phyloP scores from a whole-genome alignment of 2,888 invertebrate species.

The Andrena chrysosceles region DNA sequence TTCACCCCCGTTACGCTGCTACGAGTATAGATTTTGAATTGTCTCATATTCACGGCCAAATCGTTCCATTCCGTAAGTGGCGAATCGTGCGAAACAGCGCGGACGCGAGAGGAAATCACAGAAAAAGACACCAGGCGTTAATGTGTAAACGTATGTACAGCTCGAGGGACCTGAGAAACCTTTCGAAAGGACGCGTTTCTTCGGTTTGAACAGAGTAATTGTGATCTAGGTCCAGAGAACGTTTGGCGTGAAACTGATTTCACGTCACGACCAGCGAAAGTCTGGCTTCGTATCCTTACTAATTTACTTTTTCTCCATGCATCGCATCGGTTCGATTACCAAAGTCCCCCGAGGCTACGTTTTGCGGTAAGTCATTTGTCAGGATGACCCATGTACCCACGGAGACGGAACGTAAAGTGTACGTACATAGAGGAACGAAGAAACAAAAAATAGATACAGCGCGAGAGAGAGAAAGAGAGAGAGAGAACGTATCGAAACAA shows the following conservation, averaged over 20 bases:
- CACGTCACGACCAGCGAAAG: slow-evolving; percentile 10
- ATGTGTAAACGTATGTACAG: slow-evolving; percentile 63
- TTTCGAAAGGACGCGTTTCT: not conserved
- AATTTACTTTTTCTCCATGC: not conserved
- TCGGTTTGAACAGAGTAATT: not conserved
- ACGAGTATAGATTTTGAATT: slow-evolving; percentile 46
- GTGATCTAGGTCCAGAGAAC: not conserved
- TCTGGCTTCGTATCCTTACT: not conserved
- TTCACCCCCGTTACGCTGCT: slow-evolving; percentile 40
- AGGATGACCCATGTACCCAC: slow-evolving; percentile 58
- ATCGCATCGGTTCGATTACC: slow-evolving; percentile 35
- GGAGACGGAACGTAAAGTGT: slow-evolving; percentile 22
- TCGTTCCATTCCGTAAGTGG: slow-evolving; percentile 15
- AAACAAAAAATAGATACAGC: slow-evolving; percentile 8
- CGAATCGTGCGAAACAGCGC: slow-evolving; percentile 1
- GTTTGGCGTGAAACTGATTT: slow-evolving; percentile 1
- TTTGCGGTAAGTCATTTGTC: slow-evolving; percentile 42
- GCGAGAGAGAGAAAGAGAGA: slow-evolving; percentile 1
- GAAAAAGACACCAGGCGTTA: slow-evolving; percentile 52
- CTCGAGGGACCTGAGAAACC: slow-evolving; percentile 61
- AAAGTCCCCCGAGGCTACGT: slow-evolving; percentile 51
- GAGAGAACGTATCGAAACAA: slow-evolving; percentile 53
- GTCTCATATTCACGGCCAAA: slow-evolving; percentile 24
- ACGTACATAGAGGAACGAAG: slow-evolving; percentile 15
- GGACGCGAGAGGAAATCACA: slow-evolving; percentile 37